These are phyloP conservation scores for Xylota sylvarum DNA, from an alignment of 2,888 invertebrate genomes.

Conservation along the genomic window DNA sequence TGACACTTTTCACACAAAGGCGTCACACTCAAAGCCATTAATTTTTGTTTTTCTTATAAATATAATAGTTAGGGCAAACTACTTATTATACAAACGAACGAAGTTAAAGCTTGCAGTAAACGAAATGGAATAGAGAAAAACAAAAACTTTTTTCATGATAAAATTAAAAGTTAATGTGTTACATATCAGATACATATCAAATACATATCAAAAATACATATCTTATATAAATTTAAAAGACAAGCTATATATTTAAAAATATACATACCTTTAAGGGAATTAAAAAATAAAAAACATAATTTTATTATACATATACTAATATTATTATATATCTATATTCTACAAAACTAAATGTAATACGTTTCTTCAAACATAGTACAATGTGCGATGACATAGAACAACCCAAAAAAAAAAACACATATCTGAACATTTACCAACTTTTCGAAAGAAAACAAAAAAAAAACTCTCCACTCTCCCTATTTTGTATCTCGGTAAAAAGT, in stretches of 20 bases:
- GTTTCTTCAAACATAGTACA: conserved; percentile 67
- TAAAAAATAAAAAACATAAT: conserved; percentile 20
- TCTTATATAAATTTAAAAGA: conserved; percentile 46
- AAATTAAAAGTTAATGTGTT: conserved; percentile 46
- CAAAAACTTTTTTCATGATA: conserved; percentile 13
- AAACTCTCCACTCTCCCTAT: not conserved
- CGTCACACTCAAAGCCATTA: conserved; percentile 8
- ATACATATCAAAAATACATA: conserved; percentile 73
- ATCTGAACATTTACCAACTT: conserved; percentile 23
- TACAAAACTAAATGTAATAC: conserved; percentile 29
- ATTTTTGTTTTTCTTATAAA: conserved; percentile 41
- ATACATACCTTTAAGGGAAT: conserved; percentile 43
- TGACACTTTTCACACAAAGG: not conserved
- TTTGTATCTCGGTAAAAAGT: conserved; percentile 58
- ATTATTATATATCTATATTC: conserved; percentile 18
- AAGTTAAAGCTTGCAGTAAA: conserved; percentile 30
- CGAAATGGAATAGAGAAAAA: conserved; percentile 17
- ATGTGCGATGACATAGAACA: conserved; percentile 60
- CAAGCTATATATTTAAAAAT: conserved; percentile 45
- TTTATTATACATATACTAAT: conserved; percentile 42
- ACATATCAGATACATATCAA: conserved; percentile 71
- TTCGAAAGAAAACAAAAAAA: not conserved
- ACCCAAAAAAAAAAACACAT: conserved; percentile 33
- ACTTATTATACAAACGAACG: conserved; percentile 56
- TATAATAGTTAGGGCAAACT: conserved; percentile 76